Conservation (phyloP, 2,797 vertebrate species). For the Melanogrammus aeglefinus region DNA sequence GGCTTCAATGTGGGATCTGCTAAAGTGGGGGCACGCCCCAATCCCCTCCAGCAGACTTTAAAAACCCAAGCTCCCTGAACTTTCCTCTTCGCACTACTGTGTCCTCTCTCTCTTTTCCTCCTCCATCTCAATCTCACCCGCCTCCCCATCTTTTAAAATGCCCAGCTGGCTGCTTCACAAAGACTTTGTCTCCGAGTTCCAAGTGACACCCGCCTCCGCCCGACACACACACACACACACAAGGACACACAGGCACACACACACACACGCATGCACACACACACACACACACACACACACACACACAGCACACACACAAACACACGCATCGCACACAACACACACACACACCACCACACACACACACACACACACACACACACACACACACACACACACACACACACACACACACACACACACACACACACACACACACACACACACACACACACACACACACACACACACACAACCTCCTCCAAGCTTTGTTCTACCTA, state of each 20-base stretch:
- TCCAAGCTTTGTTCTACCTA: conserved; percentile 80
- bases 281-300: conserved; percentile 49
- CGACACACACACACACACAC: conserved; percentile 7
- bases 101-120: conserved; percentile 58
- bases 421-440: conserved; percentile 22
- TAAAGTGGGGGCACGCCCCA: conserved; percentile 50
- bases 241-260: conserved; percentile 39
- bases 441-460: conserved; percentile 37
- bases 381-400: conserved; percentile 43
- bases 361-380: conserved; percentile 26
- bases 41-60: conserved; percentile 36
- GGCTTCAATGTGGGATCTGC: conserved; percentile 71
- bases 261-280: conserved; percentile 16
- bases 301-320: conserved; percentile 16
- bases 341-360: conserved; percentile 26
- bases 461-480: conserved; percentile 58
- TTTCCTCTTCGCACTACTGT: conserved; percentile 30
- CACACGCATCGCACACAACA: conserved; percentile 33
- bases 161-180: conserved; percentile 84
- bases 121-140: conserved; percentile 55
- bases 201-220: conserved; percentile 59
- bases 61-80: conserved; percentile 60
- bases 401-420: conserved; percentile 30
- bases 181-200: conserved; percentile 69
- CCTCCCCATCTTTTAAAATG: conserved; percentile 76